Evolutionary conservation across 1,140 invertebrate genomes (phyloP).

Genomic region (Pogonomyrmex californicus): DNA sequence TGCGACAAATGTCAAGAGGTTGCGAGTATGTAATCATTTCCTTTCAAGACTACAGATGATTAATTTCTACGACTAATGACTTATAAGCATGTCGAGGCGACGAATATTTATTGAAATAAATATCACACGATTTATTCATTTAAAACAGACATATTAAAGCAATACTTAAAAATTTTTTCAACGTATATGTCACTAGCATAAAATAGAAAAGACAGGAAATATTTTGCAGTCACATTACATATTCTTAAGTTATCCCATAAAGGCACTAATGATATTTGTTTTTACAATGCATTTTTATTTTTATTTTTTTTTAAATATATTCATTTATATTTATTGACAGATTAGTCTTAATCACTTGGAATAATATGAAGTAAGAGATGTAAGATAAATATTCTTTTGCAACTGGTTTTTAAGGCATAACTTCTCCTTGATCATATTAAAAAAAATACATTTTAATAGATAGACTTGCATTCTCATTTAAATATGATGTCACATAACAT

Average conservation of each 20-base stretch:
- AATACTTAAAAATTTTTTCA: not conserved
- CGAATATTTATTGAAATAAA: slow-evolving; percentile 17
- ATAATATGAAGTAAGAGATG: not conserved
- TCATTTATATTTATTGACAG: not conserved
- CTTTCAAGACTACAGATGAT: not conserved
- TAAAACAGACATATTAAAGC: not conserved
- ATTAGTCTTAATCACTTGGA: not conserved
- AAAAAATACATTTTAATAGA: not conserved
- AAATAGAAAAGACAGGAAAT: not conserved
- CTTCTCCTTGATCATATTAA: not conserved
- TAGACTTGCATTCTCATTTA: not conserved
- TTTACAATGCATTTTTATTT: not conserved
- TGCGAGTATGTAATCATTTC: not conserved
- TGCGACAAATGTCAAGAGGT: not conserved
- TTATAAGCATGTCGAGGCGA: not conserved
- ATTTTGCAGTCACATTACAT: not conserved
- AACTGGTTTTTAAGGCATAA: not conserved
- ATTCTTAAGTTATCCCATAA: not conserved
- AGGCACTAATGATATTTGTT: not conserved
- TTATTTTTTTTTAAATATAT: not conserved
- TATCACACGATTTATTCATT: not conserved
- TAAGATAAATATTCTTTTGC: not conserved
- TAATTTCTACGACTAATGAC: not conserved
- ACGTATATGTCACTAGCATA: not conserved
- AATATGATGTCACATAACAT: not conserved